Evolutionary conservation across 2,113 vertebrate species (phyloP), one percentile per base, ranked within the genome.

Genomic region (Caracal caracal): DNA sequence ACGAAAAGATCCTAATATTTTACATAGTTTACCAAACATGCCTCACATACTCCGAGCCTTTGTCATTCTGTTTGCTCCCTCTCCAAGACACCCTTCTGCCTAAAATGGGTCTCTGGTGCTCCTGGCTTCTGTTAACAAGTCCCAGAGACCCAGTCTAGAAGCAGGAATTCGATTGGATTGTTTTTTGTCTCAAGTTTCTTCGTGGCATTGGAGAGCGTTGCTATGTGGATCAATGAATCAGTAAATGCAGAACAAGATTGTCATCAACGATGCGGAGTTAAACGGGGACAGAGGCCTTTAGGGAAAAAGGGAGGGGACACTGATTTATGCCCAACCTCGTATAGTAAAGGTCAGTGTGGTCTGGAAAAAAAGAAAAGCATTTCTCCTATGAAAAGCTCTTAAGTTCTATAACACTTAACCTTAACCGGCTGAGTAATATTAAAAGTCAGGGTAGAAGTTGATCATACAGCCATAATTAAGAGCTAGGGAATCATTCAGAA

Each of bases 1-100:
- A 71, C 93, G 78, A 90, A 97, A 96, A 86, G 86, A 97, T 92
- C 82, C 95, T 92, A 91, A 96, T 87, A 40, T 37, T 75, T 88
- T 37, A 15, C 30, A 49, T n/a, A 51, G 33, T 92, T 93, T 70
- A 63, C 66, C 79, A 91, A 95, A 86, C 24, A 79, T 0, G 16
- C 40, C 53, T 17, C 37, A 35, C 35, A 65, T n/a, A 33, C 66
- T 79, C 53, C 56, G n/a, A 73, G 43, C 4, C 12, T 56, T 30
- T 63, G 24, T 61, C 47, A 63, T 91, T 91, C 63, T 86, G 8
- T 40, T 66, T 73, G 56, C 17, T 53, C n/a, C 93, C 59, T 89
- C 49, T 59, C 61, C 28, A 37, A 86, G 61, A 78, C 6, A 68
- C 0, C 2, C 12, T 40, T 78, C 78, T 59, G 37, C 71, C 89